Conservation (phyloP, 2,113 vertebrate species). For the Xyliphius kryptos region DNA sequence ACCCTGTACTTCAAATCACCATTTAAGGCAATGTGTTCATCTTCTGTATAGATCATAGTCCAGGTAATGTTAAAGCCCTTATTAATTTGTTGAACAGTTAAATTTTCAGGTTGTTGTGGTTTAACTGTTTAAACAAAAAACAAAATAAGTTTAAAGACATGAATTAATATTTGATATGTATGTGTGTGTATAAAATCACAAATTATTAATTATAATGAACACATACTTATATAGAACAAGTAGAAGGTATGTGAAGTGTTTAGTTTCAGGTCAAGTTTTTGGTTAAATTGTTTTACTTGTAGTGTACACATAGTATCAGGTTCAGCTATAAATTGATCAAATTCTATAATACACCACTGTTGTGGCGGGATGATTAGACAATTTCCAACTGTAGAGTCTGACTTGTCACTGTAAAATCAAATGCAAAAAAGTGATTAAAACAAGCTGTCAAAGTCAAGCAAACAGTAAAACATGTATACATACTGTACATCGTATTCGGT, state of each 20-base stretch:
- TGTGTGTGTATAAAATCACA: not conserved
- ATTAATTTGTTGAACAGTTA: conserved; percentile 49
- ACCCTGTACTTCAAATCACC: conserved; percentile 65
- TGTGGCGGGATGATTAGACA: conserved; percentile 48
- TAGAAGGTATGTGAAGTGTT: not conserved
- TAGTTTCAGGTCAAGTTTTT: rapidly evolving
- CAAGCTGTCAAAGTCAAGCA: not conserved
- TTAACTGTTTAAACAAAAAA: conserved; percentile 68
- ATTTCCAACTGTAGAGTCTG: not conserved
- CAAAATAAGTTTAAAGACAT: conserved; percentile 24
- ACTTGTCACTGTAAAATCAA: conserved; percentile 11
- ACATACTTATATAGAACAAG: conserved; percentile 50
- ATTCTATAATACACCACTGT: conserved; percentile 52
- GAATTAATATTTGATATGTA: not conserved
- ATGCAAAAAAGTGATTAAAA: not conserved
- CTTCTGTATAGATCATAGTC: conserved; percentile 47
- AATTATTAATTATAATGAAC: not conserved
- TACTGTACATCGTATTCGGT: too few species aligned
- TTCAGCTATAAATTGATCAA: rapidly evolving
- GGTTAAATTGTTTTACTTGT: not conserved
- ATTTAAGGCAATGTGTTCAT: conserved; percentile 13
- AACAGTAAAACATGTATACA: not conserved
- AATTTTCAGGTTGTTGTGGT: conserved; percentile 61
- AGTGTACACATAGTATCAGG: conserved; percentile 37
- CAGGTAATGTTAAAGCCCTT: conserved; percentile 73